Conservation (phyloP, 2,888 invertebrate genomes). For the Tipula lateralis region DNA sequence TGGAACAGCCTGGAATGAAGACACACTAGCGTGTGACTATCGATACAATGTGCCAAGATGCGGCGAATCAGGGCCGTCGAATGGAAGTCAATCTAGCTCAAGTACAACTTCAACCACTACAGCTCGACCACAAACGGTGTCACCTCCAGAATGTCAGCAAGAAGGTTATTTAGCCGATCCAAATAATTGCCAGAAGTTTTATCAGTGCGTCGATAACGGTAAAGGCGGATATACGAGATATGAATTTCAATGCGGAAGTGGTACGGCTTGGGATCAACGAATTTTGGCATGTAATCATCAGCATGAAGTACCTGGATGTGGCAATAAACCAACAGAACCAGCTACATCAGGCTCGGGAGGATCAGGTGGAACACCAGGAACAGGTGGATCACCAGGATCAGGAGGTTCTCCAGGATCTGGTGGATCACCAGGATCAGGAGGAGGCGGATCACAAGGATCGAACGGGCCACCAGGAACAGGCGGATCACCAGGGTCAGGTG, state of each 20-base stretch:
- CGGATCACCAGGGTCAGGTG: neutral
- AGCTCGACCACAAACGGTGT: constrained; percentile 27
- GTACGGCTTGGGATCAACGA: constrained; percentile 66
- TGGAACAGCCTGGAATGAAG: constrained; percentile 53
- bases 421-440: constrained; percentile 13
- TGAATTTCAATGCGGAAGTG: constrained; percentile 60
- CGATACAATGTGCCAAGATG: constrained; percentile 32
- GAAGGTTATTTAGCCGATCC: constrained; percentile 62
- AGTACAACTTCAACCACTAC: constrained; percentile 26
- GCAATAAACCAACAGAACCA: constrained; percentile 37
- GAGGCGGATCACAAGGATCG: neutral
- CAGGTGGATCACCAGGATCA: constrained; percentile 33
- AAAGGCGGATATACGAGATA: constrained; percentile 52
- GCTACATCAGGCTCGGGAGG: constrained; percentile 36
- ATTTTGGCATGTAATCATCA: constrained; percentile 57
- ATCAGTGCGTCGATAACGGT: constrained; percentile 55
- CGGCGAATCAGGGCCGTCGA: constrained; percentile 32
- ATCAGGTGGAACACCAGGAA: constrained; percentile 31
- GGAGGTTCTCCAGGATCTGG: constrained; percentile 34
- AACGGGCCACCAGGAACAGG: neutral
- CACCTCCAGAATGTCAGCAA: constrained; percentile 2
- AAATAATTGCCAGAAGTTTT: constrained; percentile 56
- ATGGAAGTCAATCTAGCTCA: neutral
- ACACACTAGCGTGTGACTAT: constrained; percentile 48
- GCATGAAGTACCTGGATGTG: constrained; percentile 44